Evolutionary conservation across 2,797 vertebrate species (phyloP).

Genomic region (Erpetoichthys calabaricus): DNA sequence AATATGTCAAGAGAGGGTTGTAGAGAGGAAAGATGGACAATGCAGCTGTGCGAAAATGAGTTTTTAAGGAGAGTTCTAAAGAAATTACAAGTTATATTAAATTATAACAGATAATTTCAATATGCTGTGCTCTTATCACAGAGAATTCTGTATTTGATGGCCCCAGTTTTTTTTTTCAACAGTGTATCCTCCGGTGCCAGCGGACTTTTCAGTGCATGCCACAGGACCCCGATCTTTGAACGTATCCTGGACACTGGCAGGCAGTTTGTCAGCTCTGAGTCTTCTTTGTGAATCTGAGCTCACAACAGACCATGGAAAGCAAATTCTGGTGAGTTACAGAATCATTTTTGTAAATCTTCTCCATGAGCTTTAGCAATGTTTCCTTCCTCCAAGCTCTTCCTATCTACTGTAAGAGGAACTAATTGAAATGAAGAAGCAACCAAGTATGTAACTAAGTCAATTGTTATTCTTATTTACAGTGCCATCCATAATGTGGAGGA

Average conservation of each 20-base stretch:
- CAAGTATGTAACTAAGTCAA: no score
- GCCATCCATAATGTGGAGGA: no score
- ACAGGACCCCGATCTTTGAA: constrained; percentile 17
- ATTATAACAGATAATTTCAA: not conserved
- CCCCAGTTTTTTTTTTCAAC: constrained; percentile 11
- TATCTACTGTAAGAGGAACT: not conserved
- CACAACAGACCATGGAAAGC: constrained; percentile 9
- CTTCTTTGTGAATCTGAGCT: constrained; percentile 39
- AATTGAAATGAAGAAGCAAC: not conserved
- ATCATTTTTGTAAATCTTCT: not conserved
- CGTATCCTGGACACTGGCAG: constrained; percentile 29
- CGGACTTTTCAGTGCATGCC: constrained; percentile 12
- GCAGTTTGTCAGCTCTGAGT: constrained; percentile 6
- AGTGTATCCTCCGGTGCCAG: constrained; percentile 37
- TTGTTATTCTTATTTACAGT: no score
- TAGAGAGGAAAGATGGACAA: no score
- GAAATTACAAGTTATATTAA: no score
- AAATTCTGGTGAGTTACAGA: constrained; percentile 29
- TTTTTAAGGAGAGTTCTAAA: no score
- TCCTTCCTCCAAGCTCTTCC: not conserved
- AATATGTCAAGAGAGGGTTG: no score
- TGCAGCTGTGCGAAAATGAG: no score
- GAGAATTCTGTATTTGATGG: no score
- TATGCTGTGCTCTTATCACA: not conserved
- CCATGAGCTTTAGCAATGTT: no score